phyloP scores from a whole-genome alignment of 2,888 invertebrate species.

The Cantharis rufa region DNA sequence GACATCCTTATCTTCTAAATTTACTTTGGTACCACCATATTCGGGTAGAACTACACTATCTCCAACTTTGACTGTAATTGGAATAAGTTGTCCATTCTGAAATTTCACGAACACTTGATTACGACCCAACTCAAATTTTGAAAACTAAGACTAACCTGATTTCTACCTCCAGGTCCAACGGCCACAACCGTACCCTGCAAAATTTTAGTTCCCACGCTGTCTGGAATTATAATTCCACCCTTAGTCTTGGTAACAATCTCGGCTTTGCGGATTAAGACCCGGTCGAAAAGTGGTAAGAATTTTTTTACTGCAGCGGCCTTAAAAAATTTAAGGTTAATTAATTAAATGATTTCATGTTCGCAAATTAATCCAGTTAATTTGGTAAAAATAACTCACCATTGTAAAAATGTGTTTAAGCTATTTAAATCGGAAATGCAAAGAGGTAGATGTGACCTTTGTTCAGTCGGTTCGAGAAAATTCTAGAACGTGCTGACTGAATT shows the following conservation, averaged over 20 bases:
- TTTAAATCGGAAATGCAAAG: not conserved
- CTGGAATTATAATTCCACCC: conserved; percentile 96
- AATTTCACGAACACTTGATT: conserved; percentile 40
- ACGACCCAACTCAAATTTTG: not conserved
- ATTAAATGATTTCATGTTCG: not conserved
- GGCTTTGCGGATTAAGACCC: conserved; percentile 91
- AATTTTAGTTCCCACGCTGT: conserved; percentile 92
- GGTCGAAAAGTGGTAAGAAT: conserved; percentile 89
- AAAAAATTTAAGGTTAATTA: not conserved
- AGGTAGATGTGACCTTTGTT: not conserved
- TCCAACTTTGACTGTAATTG: conserved; percentile 83
- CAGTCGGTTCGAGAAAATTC: not conserved
- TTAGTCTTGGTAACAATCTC: conserved; percentile 90
- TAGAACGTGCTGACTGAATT: not conserved
- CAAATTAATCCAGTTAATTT: not conserved
- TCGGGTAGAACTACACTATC: conserved; percentile 96
- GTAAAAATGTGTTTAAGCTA: not conserved
- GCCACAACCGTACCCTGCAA: conserved; percentile 93
- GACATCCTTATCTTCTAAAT: conserved; percentile 79
- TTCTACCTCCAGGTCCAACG: conserved; percentile 87
- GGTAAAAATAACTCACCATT: not conserved
- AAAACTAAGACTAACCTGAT: conserved; percentile 60
- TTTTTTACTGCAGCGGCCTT: conserved; percentile 60
- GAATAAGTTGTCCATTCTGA: conserved; percentile 79
- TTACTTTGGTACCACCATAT: conserved; percentile 97